phyloP scores from a whole-genome alignment of 92 coral and sea anemone species.

The Muricea muricata region DNA sequence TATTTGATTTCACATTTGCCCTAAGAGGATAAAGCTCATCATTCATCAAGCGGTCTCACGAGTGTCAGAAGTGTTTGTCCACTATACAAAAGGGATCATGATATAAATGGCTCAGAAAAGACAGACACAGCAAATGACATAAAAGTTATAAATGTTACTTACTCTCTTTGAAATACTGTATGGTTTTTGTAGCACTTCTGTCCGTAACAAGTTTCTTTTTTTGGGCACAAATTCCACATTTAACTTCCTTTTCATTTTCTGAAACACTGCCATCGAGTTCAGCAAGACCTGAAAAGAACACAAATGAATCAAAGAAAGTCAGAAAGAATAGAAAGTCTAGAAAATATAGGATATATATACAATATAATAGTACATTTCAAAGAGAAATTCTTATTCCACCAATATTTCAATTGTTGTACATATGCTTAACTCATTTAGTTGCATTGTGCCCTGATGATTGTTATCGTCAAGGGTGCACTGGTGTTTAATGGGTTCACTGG shows the following conservation, averaged over 20 bases:
- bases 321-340: not conserved
- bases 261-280: conserved; percentile 33
- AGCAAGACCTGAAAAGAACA: conserved; percentile 43
- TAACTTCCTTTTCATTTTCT: conserved; percentile 28
- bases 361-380: too few species aligned
- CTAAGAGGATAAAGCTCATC: too few species aligned
- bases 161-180: conserved; percentile 49
- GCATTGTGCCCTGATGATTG: too few species aligned
- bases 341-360: too few species aligned
- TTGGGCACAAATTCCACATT: conserved; percentile 45
- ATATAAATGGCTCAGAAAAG: not conserved
- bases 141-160: not conserved
- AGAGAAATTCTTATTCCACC: too few species aligned
- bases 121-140: not conserved
- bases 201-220: conserved; percentile 33
- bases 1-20: too few species aligned
- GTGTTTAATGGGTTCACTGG: too few species aligned
- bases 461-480: too few species aligned
- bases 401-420: too few species aligned
- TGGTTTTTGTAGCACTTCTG: conserved; percentile 42
- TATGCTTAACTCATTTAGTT: too few species aligned
- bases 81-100: not conserved
- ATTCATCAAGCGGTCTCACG: too few species aligned
- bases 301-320: not conserved
- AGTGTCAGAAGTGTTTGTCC: too few species aligned